These are phyloP conservation scores for Limenitis camilla DNA, from an alignment of 2,888 invertebrate species.

Conservation along the genomic window DNA sequence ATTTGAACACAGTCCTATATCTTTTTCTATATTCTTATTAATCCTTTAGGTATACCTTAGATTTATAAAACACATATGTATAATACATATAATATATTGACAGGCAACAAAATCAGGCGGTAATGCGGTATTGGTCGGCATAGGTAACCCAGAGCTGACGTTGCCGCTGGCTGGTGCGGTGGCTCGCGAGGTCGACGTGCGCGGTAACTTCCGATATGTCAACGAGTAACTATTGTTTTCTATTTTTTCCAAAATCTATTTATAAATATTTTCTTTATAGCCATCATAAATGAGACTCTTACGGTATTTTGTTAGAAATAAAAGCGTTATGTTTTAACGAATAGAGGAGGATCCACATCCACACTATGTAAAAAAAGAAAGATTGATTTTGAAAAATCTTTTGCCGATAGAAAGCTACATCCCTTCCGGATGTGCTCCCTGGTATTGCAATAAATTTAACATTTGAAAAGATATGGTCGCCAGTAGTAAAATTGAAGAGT, in stretches of 20 bases:
- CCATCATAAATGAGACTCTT: not conserved
- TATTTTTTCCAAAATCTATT: not conserved
- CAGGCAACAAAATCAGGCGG: constrained; percentile 93
- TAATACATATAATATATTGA: not conserved
- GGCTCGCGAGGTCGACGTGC: constrained; percentile 90
- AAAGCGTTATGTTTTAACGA: not conserved
- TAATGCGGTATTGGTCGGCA: constrained; percentile 88
- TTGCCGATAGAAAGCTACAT: not conserved
- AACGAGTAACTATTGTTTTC: constrained; percentile 79
- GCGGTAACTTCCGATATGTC: constrained; percentile 94
- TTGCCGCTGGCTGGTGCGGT: constrained; percentile 88
- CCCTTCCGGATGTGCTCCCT: not conserved
- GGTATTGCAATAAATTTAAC: not conserved
- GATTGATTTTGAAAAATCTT: not conserved
- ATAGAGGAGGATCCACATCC: not conserved
- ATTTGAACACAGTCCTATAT: too few relatives aligned
- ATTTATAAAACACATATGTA: too few relatives aligned
- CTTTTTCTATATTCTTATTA: too few relatives aligned
- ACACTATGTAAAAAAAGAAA: not conserved
- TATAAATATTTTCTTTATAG: not conserved
- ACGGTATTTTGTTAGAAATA: not conserved
- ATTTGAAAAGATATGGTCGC: too few relatives aligned
- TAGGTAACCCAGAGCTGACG: constrained; percentile 85
- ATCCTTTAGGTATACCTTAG: too few relatives aligned
- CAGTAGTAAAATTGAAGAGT: too few relatives aligned